phyloP scores from a whole-genome alignment of 2,888 invertebrate genomes.

The Acheta domesticus region DNA sequence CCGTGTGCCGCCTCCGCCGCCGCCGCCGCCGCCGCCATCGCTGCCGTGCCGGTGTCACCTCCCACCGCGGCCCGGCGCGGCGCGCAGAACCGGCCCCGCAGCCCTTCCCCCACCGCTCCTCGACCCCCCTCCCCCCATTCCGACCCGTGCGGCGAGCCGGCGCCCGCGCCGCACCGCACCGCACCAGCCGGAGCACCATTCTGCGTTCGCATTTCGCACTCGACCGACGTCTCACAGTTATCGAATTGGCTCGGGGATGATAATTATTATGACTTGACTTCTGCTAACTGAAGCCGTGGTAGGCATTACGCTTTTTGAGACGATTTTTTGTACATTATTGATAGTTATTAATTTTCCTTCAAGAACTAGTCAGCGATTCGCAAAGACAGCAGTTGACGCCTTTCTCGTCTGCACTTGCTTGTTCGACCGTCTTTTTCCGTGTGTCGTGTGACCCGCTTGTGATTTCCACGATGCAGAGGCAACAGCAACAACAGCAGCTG shows the following conservation, averaged over 20 bases:
- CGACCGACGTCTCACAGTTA: conserved; percentile 75
- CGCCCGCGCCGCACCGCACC: conserved; percentile 4
- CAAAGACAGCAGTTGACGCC: not conserved
- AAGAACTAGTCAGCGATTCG: conserved; percentile 52
- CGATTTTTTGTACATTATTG: conserved; percentile 5
- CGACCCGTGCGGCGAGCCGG: conserved; percentile 22
- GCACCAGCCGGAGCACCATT: conserved; percentile 53
- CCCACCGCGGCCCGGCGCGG: not conserved
- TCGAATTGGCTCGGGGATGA: conserved; percentile 38
- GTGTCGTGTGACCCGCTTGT: conserved; percentile 43
- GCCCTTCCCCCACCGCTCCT: conserved; percentile 26
- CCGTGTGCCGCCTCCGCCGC: not conserved
- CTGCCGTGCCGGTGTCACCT: not conserved
- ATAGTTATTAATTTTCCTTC: conserved; percentile 37
- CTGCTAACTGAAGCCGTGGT: conserved; percentile 61
- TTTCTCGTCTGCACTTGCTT: not conserved
- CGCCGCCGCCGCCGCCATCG: not conserved
- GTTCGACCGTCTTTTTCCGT: conserved; percentile 43
- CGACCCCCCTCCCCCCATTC: conserved; percentile 25
- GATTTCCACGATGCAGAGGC: conserved; percentile 36
- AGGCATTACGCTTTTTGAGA: conserved; percentile 42
- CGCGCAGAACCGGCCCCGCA: not conserved
- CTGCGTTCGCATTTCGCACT: conserved; percentile 88
- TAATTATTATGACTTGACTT: conserved; percentile 62
- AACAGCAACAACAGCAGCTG: conserved; percentile 49